Evolutionary conservation across 2,888 invertebrate genomes (phyloP).

Genomic region (Eledone cirrhosa): DNA sequence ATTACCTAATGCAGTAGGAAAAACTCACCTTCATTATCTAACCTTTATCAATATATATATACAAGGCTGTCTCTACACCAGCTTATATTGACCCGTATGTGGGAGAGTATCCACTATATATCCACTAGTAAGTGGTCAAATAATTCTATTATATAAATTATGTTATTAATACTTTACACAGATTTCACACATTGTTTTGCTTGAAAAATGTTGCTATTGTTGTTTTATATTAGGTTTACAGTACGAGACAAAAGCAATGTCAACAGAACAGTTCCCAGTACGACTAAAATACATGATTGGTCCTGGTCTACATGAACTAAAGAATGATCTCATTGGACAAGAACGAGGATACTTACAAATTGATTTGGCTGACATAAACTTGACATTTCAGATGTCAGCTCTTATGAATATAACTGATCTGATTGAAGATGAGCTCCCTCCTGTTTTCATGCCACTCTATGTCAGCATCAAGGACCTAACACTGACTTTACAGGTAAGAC

Average conservation of each 20-base stretch:
- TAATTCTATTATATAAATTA: background rate
- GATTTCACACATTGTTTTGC: background rate
- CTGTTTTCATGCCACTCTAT: constrained; percentile 80
- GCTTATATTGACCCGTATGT: too few species aligned
- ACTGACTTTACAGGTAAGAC: constrained; percentile 49
- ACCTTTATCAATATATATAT: too few species aligned
- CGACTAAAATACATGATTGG: constrained; percentile 34
- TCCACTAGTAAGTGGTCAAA: too few species aligned
- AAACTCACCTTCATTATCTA: too few species aligned
- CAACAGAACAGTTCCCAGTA: constrained; percentile 31
- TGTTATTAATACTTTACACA: background rate
- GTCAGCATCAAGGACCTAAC: constrained; percentile 44
- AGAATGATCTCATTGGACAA: constrained; percentile 36
- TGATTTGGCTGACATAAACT: constrained; percentile 42
- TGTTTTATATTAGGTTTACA: constrained; percentile 14
- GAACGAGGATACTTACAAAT: constrained; percentile 48
- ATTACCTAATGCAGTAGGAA: too few species aligned
- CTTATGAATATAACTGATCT: constrained; percentile 83
- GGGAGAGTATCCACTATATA: too few species aligned
- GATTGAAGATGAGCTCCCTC: constrained; percentile 85
- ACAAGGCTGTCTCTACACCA: too few species aligned
- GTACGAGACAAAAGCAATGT: background rate
- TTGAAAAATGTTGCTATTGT: background rate
- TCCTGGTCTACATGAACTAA: constrained; percentile 38
- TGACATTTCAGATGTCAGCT: constrained; percentile 72